A percentile compares a stretch with the other conserved stretches of the same genome.
These are phyloP conservation scores for Drosophila persimilis DNA, from an alignment of 1,140 invertebrate species.

Conservation along the genomic window DNA sequence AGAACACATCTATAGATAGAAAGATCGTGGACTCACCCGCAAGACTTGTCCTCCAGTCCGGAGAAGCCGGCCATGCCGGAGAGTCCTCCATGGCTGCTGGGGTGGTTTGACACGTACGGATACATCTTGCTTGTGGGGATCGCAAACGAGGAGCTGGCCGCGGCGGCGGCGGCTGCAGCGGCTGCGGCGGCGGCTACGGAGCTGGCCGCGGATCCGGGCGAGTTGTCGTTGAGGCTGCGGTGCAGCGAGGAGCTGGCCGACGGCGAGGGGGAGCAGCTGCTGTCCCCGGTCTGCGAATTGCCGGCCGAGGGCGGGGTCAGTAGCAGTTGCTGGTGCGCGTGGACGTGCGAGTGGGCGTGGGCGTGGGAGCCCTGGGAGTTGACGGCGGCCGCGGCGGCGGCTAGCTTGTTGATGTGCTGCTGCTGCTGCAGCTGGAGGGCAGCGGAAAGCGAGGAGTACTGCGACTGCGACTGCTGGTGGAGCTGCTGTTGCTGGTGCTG, in stretches of 20 bases:
- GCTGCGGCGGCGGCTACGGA: slow-evolving; percentile 86
- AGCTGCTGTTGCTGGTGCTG: slow-evolving; percentile 61
- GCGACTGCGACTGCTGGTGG: slow-evolving; percentile 48
- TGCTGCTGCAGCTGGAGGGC: slow-evolving; percentile 78
- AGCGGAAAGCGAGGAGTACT: slow-evolving; percentile 76
- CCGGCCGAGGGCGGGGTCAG: slow-evolving; percentile 76
- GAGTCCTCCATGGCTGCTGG: slow-evolving; percentile 84
- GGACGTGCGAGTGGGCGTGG: slow-evolving; percentile 82
- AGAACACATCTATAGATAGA: background rate
- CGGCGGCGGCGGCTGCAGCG: slow-evolving; percentile 87
- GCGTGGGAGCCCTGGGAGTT: slow-evolving; percentile 62
- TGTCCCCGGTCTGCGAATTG: slow-evolving; percentile 82
- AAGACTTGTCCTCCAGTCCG: slow-evolving; percentile 82
- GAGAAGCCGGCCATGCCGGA: slow-evolving; percentile 83
- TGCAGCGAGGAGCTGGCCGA: slow-evolving; percentile 84
- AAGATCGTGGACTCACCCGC: slow-evolving; percentile 67
- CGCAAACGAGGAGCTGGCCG: slow-evolving; percentile 84
- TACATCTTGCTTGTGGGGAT: slow-evolving; percentile 86
- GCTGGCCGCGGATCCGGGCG: slow-evolving; percentile 84
- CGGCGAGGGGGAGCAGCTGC: slow-evolving; percentile 84
- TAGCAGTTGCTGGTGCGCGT: slow-evolving; percentile 83
- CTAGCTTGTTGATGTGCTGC: slow-evolving; percentile 76
- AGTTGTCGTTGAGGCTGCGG: slow-evolving; percentile 86
- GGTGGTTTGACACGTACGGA: slow-evolving; percentile 87
- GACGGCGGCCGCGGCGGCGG: slow-evolving; percentile 73